Conservation (phyloP, 1,140 invertebrate genomes). For the Drosophila virilis region DNA sequence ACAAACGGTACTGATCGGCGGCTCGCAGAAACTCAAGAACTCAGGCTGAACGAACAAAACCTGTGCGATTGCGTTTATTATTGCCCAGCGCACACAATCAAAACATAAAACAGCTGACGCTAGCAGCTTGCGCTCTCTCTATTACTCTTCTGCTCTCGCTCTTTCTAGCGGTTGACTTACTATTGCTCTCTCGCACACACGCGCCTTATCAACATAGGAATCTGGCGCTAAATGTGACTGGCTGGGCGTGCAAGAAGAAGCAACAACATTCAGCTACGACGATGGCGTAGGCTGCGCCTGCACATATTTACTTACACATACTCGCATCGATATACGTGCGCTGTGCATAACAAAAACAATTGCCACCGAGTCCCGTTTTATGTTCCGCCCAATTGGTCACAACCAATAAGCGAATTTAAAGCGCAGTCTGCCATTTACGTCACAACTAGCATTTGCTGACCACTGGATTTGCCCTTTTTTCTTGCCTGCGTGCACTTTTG, state of each 20-base stretch:
- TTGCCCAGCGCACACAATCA: constrained; percentile 59
- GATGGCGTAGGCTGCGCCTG: constrained; percentile 21
- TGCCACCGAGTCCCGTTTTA: constrained; percentile 6
- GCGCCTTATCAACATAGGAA: constrained; percentile 68
- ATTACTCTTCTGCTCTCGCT: background rate
- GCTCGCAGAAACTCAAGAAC: constrained; percentile 42
- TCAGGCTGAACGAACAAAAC: constrained; percentile 46
- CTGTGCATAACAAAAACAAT: constrained; percentile 51
- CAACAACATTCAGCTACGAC: constrained; percentile 39
- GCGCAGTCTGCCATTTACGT: constrained; percentile 27
- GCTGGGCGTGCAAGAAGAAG: constrained; percentile 42
- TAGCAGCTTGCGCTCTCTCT: constrained; percentile 27
- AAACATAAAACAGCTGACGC: constrained; percentile 78
- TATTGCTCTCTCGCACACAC: constrained; percentile 20
- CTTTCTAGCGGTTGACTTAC: background rate
- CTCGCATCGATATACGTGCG: background rate
- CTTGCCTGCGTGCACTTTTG: constrained; percentile 67
- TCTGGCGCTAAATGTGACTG: constrained; percentile 37
- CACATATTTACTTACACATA: constrained; percentile 32
- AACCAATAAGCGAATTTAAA: constrained; percentile 9
- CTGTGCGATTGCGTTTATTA: constrained; percentile 55
- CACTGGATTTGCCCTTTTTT: constrained; percentile 28
- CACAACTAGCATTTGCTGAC: constrained; percentile 24
- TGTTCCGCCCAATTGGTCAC: constrained; percentile 13
- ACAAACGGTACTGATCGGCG: constrained; percentile 73